Evolutionary conservation across 2,797 vertebrate genomes (phyloP).

Genomic region (Gouania willdenowi): DNA sequence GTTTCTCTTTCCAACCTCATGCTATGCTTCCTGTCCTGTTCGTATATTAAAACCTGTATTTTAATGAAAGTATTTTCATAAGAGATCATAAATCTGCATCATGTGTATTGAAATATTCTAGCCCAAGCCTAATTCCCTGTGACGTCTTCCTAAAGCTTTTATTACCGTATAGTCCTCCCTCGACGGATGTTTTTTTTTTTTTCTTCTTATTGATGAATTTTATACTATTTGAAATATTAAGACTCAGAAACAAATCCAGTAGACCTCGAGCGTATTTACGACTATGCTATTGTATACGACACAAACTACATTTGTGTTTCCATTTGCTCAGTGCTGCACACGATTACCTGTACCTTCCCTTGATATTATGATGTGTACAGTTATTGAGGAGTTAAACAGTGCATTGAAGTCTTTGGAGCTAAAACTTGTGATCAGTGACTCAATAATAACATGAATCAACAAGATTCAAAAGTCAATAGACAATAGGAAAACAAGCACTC

Average conservation of each 20-base stretch:
- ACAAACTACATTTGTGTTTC: slow-evolving; percentile 24
- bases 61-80: slow-evolving; percentile 58
- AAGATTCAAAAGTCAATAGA: no score
- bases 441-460: no score
- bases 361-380: slow-evolving; percentile 28
- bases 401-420: slow-evolving; percentile 51
- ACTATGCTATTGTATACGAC: slow-evolving; percentile 40
- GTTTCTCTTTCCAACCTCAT: slow-evolving; percentile 21
- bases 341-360: slow-evolving; percentile 18
- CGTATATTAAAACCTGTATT: slow-evolving; percentile 36
- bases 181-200: slow-evolving; percentile 53
- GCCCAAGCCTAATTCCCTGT: slow-evolving; percentile 12
- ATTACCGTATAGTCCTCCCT: slow-evolving; percentile 35
- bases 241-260: slow-evolving; percentile 39
- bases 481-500: no score
- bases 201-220: slow-evolving; percentile 61
- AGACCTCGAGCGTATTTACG: slow-evolving; percentile 52
- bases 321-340: slow-evolving; percentile 33
- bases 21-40: slow-evolving; percentile 42
- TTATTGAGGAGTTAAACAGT: slow-evolving; percentile 26
- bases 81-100: slow-evolving; percentile 43
- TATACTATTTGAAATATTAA: slow-evolving; percentile 60
- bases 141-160: slow-evolving; percentile 21
- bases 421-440: no score
- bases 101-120: slow-evolving; percentile 36